Conservation (phyloP, 2,888 invertebrate genomes). For the Pemphredon lugubris region DNA sequence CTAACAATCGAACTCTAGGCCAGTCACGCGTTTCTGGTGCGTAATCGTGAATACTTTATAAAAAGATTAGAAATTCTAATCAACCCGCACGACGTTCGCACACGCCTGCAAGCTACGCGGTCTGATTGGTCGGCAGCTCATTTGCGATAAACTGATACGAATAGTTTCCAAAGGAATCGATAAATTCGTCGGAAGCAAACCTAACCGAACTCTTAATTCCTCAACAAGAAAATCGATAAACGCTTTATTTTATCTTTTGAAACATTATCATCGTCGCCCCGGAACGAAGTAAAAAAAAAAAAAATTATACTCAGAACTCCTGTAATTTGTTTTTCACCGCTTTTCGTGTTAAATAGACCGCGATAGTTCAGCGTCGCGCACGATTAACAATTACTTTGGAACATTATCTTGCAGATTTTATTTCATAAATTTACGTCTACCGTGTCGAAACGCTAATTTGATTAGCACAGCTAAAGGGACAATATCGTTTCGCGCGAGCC, state of each 20-base stretch:
- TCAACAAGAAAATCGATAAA: constrained; percentile 17
- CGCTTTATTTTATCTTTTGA: constrained; percentile 17
- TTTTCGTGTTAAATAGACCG: constrained; percentile 54
- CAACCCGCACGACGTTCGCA: constrained; percentile 29
- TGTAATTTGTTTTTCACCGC: constrained; percentile 53
- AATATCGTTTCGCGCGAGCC: too few species aligned
- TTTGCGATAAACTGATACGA: constrained; percentile 22
- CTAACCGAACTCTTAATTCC: neutral
- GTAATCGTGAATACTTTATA: constrained; percentile 29
- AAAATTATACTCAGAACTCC: constrained; percentile 26
- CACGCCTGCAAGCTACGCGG: constrained; percentile 26
- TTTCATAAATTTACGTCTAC: constrained; percentile 35
- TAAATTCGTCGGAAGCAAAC: neutral
- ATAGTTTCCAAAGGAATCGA: neutral
- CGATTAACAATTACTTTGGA: constrained; percentile 46
- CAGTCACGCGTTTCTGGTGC: constrained; percentile 14
- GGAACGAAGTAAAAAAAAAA: constrained; percentile 5
- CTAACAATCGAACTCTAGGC: neutral
- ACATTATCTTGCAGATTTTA: constrained; percentile 43
- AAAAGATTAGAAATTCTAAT: constrained; percentile 60
- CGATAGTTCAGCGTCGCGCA: constrained; percentile 50
- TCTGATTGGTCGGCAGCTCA: constrained; percentile 37
- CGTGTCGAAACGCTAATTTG: constrained; percentile 27
- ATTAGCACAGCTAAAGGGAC: neutral
- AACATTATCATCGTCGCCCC: constrained; percentile 13